Evolutionary conservation across 1,140 invertebrate species (phyloP), one percentile per base, ranked within the genome.

Genomic region (Drosophila lini): DNA sequence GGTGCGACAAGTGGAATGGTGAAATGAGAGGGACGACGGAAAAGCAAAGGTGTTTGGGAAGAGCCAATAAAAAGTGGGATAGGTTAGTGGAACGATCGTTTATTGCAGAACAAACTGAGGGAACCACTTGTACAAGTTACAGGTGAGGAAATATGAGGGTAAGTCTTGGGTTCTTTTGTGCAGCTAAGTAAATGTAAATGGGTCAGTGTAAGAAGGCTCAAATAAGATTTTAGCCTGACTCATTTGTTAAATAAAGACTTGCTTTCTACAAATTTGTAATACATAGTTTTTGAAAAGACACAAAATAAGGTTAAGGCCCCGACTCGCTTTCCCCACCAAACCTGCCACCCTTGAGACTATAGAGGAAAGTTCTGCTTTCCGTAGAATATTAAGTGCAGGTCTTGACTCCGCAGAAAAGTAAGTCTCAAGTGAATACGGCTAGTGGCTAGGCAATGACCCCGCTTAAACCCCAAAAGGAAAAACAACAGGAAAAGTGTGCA

Each of bases 371-470:
- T 73, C 22, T 41, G 42, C 47, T 42, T 64, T 64, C 38, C 44
- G 52, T 48, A 32, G n/a, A 47, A 57, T 50, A 77, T 70, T 44
- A 28, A 57, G 36, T 36, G 28, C 36, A 15, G 16, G 50, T 36
- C 50, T 65, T 19, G 31, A 47, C 41, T 67, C 68, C n/a, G 22
- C 11, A 64, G 44, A 38, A 19, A 41, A 36, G 64, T 48, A 28
- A 44, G 40, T 53, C 65, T 77, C 75, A 52, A 63, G 71, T 64
- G 74, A 60, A 58, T 80, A 47, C 16, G 50, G 16, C 52, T 53
- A 53, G 50, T 36, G 34, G 50, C 76, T 80, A 83, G 77, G 68
- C 84, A 89, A 78, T 86, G 83, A 86, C 83, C 83, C 65, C 64
- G 74, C 60, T 25, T 61, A 64, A 64, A 34, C 38, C 57, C 56